phyloP scores from a whole-genome alignment of 2,888 invertebrate genomes.

The Aethes cnicana region DNA sequence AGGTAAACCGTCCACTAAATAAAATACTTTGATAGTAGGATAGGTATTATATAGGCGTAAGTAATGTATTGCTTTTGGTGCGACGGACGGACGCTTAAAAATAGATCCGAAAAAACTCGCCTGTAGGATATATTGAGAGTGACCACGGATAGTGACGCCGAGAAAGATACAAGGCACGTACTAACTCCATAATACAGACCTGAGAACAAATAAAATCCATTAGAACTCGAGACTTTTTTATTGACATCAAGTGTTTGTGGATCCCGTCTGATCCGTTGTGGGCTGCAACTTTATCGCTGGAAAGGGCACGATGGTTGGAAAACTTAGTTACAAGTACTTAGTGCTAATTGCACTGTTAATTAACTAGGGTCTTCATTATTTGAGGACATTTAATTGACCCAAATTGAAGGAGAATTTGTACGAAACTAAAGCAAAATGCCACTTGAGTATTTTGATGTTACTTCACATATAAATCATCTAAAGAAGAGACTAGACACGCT shows the following conservation, averaged over 20 bases:
- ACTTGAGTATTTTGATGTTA: too few species aligned
- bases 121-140: slow-evolving; percentile 92
- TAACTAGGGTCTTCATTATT: too few species aligned
- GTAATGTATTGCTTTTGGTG: too few species aligned
- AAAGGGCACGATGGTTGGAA: neutral
- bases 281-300: slow-evolving; percentile 9
- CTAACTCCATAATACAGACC: slow-evolving; percentile 92
- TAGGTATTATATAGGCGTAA: too few species aligned
- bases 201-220: slow-evolving; percentile 57
- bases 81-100: neutral
- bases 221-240: slow-evolving; percentile 31
- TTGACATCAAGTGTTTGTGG: slow-evolving; percentile 30
- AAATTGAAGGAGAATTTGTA: too few species aligned
- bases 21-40: too few species aligned
- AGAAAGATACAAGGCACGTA: slow-evolving; percentile 90
- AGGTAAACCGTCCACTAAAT: too few species aligned
- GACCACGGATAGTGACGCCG: slow-evolving; percentile 90
- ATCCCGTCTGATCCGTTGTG: slow-evolving; percentile 15
- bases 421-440: too few species aligned
- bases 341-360: too few species aligned
- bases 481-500: too few species aligned
- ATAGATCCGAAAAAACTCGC: slow-evolving; percentile 53
- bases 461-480: too few species aligned
- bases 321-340: slow-evolving; percentile 7
- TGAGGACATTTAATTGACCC: too few species aligned